These are phyloP conservation scores for Leucoraja ocellata DNA, from an alignment of 2,797 vertebrate species.

Conservation along the genomic window DNA sequence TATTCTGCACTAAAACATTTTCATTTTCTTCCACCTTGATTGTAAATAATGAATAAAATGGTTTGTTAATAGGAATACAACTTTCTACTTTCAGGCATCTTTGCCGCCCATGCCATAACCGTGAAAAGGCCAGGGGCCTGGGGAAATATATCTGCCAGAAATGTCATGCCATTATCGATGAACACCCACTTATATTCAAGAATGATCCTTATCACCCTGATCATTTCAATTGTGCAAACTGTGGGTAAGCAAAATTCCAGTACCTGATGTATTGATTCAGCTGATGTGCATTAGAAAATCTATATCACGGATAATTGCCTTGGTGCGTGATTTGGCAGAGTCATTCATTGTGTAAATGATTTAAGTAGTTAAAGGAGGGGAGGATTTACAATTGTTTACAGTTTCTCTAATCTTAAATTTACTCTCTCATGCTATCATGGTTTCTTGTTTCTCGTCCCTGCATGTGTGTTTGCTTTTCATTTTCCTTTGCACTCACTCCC, in stretches of 20 bases:
- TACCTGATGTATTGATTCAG: background rate
- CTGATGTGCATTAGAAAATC: background rate
- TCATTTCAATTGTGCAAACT: slow-evolving; percentile 96
- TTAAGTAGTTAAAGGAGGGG: too few species aligned
- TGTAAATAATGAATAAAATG: background rate
- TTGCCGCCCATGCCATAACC: slow-evolving; percentile 89
- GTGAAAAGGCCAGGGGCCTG: slow-evolving; percentile 86
- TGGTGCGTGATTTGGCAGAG: background rate
- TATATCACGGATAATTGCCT: background rate
- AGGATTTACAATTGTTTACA: background rate
- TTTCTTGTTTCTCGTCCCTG: too few species aligned
- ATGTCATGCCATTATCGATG: slow-evolving; percentile 93
- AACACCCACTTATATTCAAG: slow-evolving; percentile 90
- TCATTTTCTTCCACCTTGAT: background rate
- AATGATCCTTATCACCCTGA: slow-evolving; percentile 96
- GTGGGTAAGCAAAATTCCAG: slow-evolving; percentile 65
- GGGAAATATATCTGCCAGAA: slow-evolving; percentile 94
- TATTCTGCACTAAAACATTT: background rate
- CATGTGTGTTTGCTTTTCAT: background rate
- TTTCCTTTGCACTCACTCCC: too few species aligned
- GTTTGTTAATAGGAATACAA: slow-evolving; percentile 12
- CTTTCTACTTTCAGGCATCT: slow-evolving; percentile 67
- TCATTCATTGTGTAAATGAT: background rate
- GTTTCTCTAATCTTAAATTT: too few species aligned
- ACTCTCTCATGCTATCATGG: background rate